phyloP scores from a whole-genome alignment of 2,113 vertebrate species.

The Trachemys scripta region DNA sequence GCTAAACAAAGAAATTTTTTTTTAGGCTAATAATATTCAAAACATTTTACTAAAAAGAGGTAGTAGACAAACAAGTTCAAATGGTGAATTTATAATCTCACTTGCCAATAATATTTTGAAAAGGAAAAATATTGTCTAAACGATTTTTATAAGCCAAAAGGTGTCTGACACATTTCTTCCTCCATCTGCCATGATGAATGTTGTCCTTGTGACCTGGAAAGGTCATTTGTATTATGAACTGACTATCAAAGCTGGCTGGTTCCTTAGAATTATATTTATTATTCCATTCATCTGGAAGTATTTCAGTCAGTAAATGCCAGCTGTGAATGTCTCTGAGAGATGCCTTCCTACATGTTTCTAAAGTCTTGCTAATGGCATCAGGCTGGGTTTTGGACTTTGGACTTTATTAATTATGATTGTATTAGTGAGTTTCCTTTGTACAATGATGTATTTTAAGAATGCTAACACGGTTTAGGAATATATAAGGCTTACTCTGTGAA shows the following conservation, averaged over 20 bases:
- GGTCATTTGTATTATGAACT: background rate
- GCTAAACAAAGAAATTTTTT: background rate
- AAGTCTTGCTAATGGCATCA: background rate
- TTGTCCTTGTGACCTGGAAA: background rate
- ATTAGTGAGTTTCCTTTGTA: background rate
- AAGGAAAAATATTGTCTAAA: background rate
- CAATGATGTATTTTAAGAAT: background rate
- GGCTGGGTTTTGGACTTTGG: background rate
- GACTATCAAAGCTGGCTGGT: background rate
- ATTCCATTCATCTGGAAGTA: background rate
- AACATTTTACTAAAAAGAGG: background rate
- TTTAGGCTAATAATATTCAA: background rate
- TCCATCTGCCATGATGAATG: background rate
- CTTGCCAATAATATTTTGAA: background rate
- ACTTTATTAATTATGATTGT: background rate
- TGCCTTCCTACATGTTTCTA: background rate
- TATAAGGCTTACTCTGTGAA: background rate
- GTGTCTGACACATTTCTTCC: background rate
- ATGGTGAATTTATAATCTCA: background rate
- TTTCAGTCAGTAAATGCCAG: background rate
- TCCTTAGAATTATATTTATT: background rate
- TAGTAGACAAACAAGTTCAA: background rate
- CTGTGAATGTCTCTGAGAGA: background rate
- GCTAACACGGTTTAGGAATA: constrained; percentile 10
- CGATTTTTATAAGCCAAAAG: background rate